phyloP scores from a whole-genome alignment of 2,113 vertebrate species.

The Podilymbus podiceps region DNA sequence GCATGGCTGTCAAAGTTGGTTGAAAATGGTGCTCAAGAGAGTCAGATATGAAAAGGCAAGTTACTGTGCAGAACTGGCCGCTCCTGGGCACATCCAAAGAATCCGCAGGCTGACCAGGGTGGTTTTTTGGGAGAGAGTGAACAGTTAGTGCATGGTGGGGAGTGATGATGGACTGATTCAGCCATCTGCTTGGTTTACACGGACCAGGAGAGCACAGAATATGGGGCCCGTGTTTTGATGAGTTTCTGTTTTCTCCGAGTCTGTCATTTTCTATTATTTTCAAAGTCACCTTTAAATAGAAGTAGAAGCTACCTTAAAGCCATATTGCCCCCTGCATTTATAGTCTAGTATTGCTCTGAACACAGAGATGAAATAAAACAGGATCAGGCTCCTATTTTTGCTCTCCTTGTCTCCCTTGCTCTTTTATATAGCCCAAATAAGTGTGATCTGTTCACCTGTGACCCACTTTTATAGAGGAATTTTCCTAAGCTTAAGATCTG shows the following conservation, averaged over 20 bases:
- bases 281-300: background rate
- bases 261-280: background rate
- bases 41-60: background rate
- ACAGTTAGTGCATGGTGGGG: background rate
- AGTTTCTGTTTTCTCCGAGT: background rate
- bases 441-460: background rate
- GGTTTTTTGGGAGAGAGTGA: background rate
- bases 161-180: background rate
- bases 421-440: background rate
- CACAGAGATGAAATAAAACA: background rate
- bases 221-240: background rate
- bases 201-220: background rate
- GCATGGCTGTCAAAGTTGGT: background rate
- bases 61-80: background rate
- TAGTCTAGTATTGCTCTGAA: constrained; percentile 22
- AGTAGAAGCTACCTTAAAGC: constrained; percentile 10
- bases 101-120: background rate
- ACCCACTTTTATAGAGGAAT: background rate
- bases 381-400: background rate
- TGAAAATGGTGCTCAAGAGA: background rate
- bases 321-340: constrained; percentile 53
- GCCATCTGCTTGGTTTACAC: background rate
- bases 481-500: background rate
- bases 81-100: background rate
- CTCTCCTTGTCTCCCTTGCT: background rate